phyloP scores from a whole-genome alignment of 2,797 vertebrate genomes.

The Gambusia yucatana region DNA sequence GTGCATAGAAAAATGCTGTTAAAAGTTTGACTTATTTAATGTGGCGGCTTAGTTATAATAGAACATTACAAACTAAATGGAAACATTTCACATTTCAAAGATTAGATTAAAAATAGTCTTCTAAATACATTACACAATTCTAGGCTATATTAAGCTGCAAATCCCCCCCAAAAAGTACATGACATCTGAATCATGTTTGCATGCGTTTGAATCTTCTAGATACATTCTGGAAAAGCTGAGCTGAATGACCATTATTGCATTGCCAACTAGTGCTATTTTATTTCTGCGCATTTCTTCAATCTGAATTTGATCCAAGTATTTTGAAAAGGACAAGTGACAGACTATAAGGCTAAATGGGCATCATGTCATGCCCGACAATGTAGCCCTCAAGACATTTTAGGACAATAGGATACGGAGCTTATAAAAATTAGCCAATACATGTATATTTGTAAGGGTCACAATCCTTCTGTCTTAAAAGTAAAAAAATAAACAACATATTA shows the following conservation, averaged over 20 bases:
- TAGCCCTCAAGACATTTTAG: not conserved
- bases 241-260: not conserved
- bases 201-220: not conserved
- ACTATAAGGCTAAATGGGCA: not conserved
- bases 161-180: not conserved
- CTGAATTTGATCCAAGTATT: not conserved
- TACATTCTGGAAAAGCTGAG: not conserved
- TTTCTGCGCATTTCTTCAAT: not conserved
- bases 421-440: not conserved
- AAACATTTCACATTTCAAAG: constrained; percentile 10
- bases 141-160: not conserved
- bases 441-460: not conserved
- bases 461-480: not conserved
- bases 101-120: constrained; percentile 24
- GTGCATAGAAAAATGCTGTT: not conserved
- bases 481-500: not conserved
- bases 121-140: not conserved
- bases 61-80: constrained; percentile 9
- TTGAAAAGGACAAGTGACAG: not conserved
- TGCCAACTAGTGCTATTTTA: not conserved
- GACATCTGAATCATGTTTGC: not conserved
- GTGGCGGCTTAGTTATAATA: constrained; percentile 13
- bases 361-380: not conserved
- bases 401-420: not conserved
- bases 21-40: constrained; percentile 40